These are phyloP conservation scores for Phengaris alcon DNA, from an alignment of 2,888 invertebrate genomes.

Conservation along the genomic window DNA sequence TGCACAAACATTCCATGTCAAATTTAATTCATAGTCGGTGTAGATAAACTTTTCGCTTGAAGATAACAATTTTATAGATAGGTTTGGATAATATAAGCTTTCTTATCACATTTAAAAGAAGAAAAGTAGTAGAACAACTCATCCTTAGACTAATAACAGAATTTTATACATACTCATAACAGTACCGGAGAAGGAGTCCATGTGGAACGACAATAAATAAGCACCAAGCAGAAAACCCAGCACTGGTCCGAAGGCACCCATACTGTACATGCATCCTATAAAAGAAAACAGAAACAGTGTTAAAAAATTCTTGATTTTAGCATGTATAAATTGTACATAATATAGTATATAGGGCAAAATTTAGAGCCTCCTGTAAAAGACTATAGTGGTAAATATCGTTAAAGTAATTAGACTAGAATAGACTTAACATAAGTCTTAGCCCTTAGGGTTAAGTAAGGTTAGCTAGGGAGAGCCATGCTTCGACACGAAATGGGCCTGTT, in stretches of 20 bases:
- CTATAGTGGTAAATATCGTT: neutral
- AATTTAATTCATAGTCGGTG: neutral
- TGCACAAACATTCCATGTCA: neutral
- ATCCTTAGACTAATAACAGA: neutral
- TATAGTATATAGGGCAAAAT: too few species aligned
- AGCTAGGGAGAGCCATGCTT: too few species aligned
- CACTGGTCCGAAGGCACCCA: conserved; percentile 98
- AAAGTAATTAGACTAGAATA: too few species aligned
- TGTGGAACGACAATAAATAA: conserved; percentile 93
- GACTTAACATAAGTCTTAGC: too few species aligned
- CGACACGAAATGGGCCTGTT: too few species aligned
- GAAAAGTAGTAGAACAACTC: too few species aligned
- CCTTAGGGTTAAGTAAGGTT: too few species aligned
- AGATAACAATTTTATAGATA: too few species aligned
- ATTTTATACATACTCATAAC: conserved; percentile 64
- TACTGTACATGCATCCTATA: conserved; percentile 95
- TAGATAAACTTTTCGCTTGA: too few species aligned
- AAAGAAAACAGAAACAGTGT: conserved; percentile 25
- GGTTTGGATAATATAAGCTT: too few species aligned
- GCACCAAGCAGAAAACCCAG: conserved; percentile 95
- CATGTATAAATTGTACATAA: too few species aligned
- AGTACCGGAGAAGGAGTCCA: conserved; percentile 89
- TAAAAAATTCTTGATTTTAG: neutral
- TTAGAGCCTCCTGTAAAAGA: neutral
- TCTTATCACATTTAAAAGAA: too few species aligned